A percentile compares a stretch with the other conserved stretches of the same genome.
These are phyloP conservation scores for Cliona cf. orientalis DNA, from an alignment of 37 sponge, comb jelly and placozoan species.

Conservation along the genomic window DNA sequence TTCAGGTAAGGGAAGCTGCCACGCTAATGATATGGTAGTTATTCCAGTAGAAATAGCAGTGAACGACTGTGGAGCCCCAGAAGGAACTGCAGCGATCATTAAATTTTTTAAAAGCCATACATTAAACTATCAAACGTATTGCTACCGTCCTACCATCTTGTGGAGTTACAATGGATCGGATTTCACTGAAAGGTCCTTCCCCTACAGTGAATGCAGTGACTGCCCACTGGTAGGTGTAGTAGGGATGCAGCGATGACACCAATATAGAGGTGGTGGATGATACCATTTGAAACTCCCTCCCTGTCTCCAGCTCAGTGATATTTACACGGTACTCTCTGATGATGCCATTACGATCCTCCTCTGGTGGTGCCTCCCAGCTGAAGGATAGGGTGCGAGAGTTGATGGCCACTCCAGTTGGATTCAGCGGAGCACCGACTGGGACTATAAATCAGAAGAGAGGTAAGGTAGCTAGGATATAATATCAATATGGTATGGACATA, in stretches of 20 bases:
- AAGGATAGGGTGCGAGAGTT: not conserved
- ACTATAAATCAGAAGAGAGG: not conserved
- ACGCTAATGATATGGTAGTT: constrained; percentile 8
- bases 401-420: not conserved
- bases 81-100: constrained; percentile 36
- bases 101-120: too few relatives aligned
- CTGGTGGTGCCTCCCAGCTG: constrained; percentile 22
- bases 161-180: constrained; percentile 5
- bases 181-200: constrained; percentile 41
- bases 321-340: constrained; percentile 36
- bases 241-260: constrained; percentile 42
- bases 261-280: constrained; percentile 6
- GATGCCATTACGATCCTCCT: constrained; percentile 52
- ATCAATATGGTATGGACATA: not conserved
- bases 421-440: not conserved
- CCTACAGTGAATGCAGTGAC: constrained; percentile 44
- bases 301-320: constrained; percentile 23
- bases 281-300: not conserved
- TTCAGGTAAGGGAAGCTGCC: constrained; percentile 15
- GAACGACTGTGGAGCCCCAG: constrained; percentile 10
- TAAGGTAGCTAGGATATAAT: not conserved
- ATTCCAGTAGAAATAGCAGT: not conserved
- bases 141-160: constrained; percentile 59
- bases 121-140: too few relatives aligned
- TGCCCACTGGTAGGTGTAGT: constrained; percentile 41